phyloP scores from a whole-genome alignment of 2,888 invertebrate species.

The Athalia cordata region DNA sequence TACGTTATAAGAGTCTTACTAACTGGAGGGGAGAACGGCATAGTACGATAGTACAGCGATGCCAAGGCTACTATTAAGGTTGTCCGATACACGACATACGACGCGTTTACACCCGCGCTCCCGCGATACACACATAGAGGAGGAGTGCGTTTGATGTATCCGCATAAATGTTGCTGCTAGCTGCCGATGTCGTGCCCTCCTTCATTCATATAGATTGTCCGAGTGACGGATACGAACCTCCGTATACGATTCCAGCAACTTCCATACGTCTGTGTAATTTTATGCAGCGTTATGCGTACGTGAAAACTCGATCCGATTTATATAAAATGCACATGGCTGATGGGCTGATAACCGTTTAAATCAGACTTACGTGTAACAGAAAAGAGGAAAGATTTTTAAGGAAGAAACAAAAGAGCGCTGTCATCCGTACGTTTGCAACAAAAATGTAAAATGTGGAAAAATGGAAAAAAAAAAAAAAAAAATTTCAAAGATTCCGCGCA shows the following conservation, averaged over 20 bases:
- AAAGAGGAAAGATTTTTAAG: neutral
- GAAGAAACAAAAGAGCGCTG: neutral
- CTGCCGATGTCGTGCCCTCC: constrained; percentile 47
- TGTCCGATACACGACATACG: constrained; percentile 51
- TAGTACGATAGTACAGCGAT: constrained; percentile 5
- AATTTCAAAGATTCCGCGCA: neutral
- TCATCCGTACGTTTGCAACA: too few relatives aligned
- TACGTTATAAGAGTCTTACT: too few relatives aligned
- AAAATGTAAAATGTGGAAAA: too few relatives aligned
- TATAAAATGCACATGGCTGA: too few relatives aligned
- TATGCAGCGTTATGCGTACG: too few relatives aligned
- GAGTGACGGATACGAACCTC: constrained; percentile 39
- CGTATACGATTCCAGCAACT: neutral
- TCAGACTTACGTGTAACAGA: neutral
- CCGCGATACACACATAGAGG: constrained; percentile 53
- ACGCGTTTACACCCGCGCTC: constrained; percentile 61
- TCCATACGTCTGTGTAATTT: too few relatives aligned
- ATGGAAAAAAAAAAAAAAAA: neutral
- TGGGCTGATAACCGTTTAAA: neutral
- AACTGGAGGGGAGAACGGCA: neutral
- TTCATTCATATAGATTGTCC: constrained; percentile 61
- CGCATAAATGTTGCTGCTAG: constrained; percentile 24
- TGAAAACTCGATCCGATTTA: too few relatives aligned
- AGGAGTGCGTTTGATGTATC: constrained; percentile 20
- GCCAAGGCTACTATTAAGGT: constrained; percentile 73